Base-by-base conservation (phyloP, 2,113 vertebrate genomes). In the Anser cygnoides region DNA sequence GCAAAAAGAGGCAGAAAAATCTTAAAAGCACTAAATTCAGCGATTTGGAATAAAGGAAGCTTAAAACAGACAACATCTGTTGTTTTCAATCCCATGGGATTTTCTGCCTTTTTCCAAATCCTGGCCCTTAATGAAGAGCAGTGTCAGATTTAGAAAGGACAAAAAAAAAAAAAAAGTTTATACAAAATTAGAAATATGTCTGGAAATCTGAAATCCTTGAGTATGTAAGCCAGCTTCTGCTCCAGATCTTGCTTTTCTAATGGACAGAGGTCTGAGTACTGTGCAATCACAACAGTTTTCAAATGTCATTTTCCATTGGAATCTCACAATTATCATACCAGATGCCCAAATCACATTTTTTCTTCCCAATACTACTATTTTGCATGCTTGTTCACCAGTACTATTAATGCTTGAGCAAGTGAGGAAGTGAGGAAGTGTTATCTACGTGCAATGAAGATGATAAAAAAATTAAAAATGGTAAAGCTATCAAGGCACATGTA, bases 31-130 rank as follows among this genome's bases (percentile, higher is more conserved):
- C 26, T 18, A 80, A 80, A 94, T 94, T 89, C 88, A 73, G 46
- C 12, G 6, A 89, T 96, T 95, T 97, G 90, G 66, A 95, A 74
- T 95, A 93, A 95, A 95, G 72, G 94, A 94, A 80, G 95, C 90
- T 97, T 97, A 97, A 97, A 96, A 72, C 72, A 92, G 91, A 70
- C 77, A 94, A 96, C 97, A 97, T 96, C 97, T 97, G 95, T 95
- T 97, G 96, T 89, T 96, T 92, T 90, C 91, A 97, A 84, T 96
- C 89, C 81, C 79, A 11, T 84, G 87, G 92, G 95, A 96, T 97
- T 96, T 97, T 97, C 84, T 94, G 25, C 17, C 0, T 81, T 68
- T 43, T 23, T 25, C 11, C 44, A 94, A 94, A 96, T 96, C 92
- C 46, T 19, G 90, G 55, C 16, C n/a, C 31, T 89, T 96, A 95